Percentiles rank a stretch among this genome's conserved stretches.
Conservation (phyloP, 2,113 vertebrate species). For the Hymenochirus boettgeri region DNA sequence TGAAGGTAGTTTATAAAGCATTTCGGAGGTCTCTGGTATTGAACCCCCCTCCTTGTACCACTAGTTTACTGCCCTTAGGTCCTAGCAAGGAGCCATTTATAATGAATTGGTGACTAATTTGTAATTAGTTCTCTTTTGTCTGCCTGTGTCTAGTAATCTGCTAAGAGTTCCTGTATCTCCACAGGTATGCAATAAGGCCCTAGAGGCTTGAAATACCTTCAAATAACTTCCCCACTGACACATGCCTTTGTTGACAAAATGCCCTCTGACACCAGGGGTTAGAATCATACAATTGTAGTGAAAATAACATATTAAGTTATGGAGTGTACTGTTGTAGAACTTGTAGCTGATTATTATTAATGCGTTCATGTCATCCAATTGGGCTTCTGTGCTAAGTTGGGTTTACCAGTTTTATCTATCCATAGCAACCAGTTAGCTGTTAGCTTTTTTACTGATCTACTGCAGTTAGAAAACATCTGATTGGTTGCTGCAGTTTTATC, state of each 20-base stretch:
- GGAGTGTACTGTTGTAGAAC: no score
- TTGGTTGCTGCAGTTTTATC: not conserved
- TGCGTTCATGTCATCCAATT: no score
- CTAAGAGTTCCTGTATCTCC: slow-evolving; percentile 31
- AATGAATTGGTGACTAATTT: slow-evolving; percentile 21
- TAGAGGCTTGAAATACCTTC: slow-evolving; percentile 27
- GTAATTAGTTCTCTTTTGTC: slow-evolving; percentile 35
- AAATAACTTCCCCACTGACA: slow-evolving; percentile 21
- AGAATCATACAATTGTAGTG: no score
- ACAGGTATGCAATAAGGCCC: slow-evolving; percentile 28
- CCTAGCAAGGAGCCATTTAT: slow-evolving; percentile 15
- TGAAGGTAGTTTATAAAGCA: no score
- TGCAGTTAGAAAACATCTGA: no score
- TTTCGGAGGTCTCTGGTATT: not conserved
- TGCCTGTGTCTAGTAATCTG: slow-evolving; percentile 25
- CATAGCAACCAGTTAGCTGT: no score
- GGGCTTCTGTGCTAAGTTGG: no score
- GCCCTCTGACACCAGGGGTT: slow-evolving; percentile 18
- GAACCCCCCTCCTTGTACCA: not conserved
- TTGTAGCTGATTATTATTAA: no score
- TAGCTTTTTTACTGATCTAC: no score
- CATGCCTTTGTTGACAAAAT: slow-evolving; percentile 19
- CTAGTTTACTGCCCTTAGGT: slow-evolving; percentile 4
- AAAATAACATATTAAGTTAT: no score
- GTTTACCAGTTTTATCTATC: no score